Evolutionary conservation across 1,140 invertebrate species (phyloP).

Genomic region (Caenorhabditis remanei): DNA sequence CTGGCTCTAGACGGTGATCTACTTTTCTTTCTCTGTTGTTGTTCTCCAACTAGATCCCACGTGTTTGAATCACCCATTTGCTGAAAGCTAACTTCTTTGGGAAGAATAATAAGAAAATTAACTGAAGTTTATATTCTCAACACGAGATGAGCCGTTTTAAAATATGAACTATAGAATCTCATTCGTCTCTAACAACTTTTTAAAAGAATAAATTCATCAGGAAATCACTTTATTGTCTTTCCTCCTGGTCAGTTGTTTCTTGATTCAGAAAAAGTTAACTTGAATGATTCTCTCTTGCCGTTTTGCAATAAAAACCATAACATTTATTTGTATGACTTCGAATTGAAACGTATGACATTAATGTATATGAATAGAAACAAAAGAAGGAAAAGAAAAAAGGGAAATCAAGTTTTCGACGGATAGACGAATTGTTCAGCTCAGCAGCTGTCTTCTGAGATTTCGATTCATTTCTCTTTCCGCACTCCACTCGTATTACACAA

Average conservation of each 20-base stretch:
- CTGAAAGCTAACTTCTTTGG: background rate
- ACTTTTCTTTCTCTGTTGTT: slow-evolving; percentile 52
- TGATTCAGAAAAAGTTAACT: no score
- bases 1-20: slow-evolving; percentile 63
- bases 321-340: no score
- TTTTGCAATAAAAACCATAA: no score
- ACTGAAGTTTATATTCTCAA: background rate
- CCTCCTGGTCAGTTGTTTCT: no score
- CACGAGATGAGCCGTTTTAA: no score
- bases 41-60: slow-evolving; percentile 73
- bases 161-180: no score
- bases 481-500: slow-evolving; percentile 46
- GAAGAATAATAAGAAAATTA: background rate
- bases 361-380: no score
- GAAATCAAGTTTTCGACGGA: slow-evolving; percentile 7
- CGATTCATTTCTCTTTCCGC: background rate
- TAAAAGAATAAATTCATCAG: no score
- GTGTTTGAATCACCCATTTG: slow-evolving; percentile 67
- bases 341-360: no score
- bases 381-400: background rate
- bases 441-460: slow-evolving; percentile 30
- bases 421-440: slow-evolving; percentile 28
- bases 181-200: no score
- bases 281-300: no score
- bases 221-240: no score